Percentiles rank a stretch among this genome's conserved stretches.
Evolutionary conservation across 1,140 invertebrate species (phyloP).

Genomic region (Drosophila rufa): DNA sequence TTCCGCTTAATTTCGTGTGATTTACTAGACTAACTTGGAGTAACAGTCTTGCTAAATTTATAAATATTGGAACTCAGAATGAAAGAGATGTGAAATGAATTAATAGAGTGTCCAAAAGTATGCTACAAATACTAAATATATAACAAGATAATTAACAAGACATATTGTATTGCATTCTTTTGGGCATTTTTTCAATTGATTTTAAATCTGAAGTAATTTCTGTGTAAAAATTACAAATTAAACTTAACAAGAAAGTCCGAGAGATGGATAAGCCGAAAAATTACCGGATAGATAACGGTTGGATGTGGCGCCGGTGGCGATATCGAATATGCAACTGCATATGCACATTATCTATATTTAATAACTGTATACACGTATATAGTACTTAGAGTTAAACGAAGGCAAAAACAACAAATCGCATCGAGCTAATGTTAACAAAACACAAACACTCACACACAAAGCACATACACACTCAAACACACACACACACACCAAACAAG

Average conservation of each 20-base stretch:
- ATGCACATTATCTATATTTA: constrained; percentile 62
- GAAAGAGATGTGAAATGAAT: background rate
- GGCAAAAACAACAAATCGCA: constrained; percentile 38
- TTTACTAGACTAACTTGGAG: background rate
- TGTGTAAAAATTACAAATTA: too few relatives aligned
- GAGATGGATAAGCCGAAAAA: constrained; percentile 16
- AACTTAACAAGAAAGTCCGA: background rate
- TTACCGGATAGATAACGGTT: background rate
- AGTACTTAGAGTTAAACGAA: constrained; percentile 75
- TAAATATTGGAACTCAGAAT: background rate
- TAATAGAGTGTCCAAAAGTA: background rate
- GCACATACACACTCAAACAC: constrained; percentile 38
- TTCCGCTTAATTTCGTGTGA: background rate
- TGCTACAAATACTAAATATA: too few relatives aligned
- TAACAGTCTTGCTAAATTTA: background rate
- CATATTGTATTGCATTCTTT: background rate
- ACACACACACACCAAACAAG: constrained; percentile 20
- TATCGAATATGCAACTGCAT: constrained; percentile 57
- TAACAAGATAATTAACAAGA: background rate
- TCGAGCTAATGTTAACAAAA: constrained; percentile 59
- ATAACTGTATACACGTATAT: constrained; percentile 67
- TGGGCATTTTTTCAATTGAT: background rate
- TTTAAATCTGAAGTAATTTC: background rate
- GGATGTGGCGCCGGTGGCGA: constrained; percentile 26
- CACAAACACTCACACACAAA: constrained; percentile 26